Base-by-base conservation (phyloP, 2,888 invertebrate species). In the Polia nebulosa region DNA sequence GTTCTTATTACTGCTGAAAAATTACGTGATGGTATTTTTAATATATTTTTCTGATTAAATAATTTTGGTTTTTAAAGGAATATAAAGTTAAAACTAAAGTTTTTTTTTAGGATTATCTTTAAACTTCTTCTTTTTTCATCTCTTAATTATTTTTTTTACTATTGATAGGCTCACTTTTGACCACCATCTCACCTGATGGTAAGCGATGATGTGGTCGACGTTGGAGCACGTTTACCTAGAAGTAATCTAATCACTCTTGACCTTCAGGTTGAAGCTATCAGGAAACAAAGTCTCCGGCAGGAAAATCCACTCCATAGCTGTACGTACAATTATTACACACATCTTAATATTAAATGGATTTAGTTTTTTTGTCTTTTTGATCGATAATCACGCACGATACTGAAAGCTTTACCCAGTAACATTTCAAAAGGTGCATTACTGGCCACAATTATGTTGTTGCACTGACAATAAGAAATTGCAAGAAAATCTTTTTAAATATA, bases 391-490 rank as follows among this genome's bases (percentile, higher is more conserved):
- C 32, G 32, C 17, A 6, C 32, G 32, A 39, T 17, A 22, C 49
- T 59, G 17, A 55, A 59, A 51, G 25, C 20, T 41, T 34, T 32
- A 27, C 27, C n/a, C 32, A 44, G 41, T 62, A 44, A 53, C 47
- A 64, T 74, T 59, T 51, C 44, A 61, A 65, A 61, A 64, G 27
- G 51, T 52, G 27, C 58, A 69, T 63, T 66, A 67, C 61, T 64
- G 41, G 29, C 52, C 45, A 57, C 69, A 76, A 78, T 78, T 59
- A 75, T 74, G 68, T 76, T 78, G 77, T 84, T 74, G 68, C 68
- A 79, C 77, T 70, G 60, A 70, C 70, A 45, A 73, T 72, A 78
- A 82, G 81, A 78, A 79, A 67, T 72, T 63, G 65, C 69, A 69
- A 71, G 67, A 51, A 66, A 71, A 75, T 62, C 57, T 65, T 67